phyloP scores from a whole-genome alignment of 2,797 vertebrate genomes.

The Acipenser transmontanus region DNA sequence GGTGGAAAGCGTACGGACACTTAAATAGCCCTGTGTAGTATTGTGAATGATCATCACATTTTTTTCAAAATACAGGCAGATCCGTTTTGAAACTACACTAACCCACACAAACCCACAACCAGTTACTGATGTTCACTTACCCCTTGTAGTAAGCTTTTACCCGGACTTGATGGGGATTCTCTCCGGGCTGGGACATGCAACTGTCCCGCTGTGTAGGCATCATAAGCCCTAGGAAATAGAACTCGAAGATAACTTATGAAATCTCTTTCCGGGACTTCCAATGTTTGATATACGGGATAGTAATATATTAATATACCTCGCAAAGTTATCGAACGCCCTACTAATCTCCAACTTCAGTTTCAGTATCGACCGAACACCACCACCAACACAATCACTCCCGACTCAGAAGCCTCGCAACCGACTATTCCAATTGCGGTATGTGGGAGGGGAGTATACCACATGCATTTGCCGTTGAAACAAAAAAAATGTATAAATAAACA shows the following conservation, averaged over 20 bases:
- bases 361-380: constrained; percentile 16
- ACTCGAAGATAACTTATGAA: background rate
- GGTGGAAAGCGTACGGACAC: no score
- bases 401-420: constrained; percentile 58
- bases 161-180: constrained; percentile 91
- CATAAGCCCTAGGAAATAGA: constrained; percentile 42
- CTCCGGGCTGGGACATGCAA: constrained; percentile 80
- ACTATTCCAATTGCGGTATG: constrained; percentile 50
- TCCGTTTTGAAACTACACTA: no score
- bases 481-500: background rate
- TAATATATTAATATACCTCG: background rate
- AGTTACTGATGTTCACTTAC: constrained; percentile 58
- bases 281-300: background rate
- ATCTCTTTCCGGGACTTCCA: background rate
- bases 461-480: background rate
- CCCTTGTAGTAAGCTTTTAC: constrained; percentile 96
- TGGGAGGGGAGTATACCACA: constrained; percentile 27
- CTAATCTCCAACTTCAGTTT: constrained; percentile 12
- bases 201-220: constrained; percentile 97
- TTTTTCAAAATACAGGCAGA: no score
- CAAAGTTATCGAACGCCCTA: background rate
- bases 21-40: no score
- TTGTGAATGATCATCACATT: no score
- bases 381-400: constrained; percentile 55
- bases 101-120: no score